These are phyloP conservation scores for Heteronetta atricapilla DNA, from an alignment of 2,113 vertebrate species.

Conservation along the genomic window DNA sequence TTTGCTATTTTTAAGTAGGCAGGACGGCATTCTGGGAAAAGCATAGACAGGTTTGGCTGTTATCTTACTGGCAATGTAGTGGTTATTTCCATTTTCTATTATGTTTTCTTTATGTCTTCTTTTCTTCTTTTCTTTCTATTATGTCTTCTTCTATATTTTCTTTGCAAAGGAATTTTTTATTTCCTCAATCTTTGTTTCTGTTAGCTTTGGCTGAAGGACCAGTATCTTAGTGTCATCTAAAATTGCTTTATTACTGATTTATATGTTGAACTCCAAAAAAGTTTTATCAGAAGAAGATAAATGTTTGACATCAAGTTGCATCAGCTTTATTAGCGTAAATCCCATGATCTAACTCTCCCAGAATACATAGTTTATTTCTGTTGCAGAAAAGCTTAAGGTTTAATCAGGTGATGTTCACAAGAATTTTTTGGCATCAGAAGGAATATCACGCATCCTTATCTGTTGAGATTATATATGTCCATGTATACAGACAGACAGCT, in stretches of 20 bases:
- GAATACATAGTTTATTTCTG: background rate
- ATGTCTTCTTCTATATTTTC: background rate
- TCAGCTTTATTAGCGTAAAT: slow-evolving; percentile 15
- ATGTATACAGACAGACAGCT: background rate
- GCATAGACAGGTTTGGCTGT: background rate
- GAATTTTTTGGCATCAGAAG: slow-evolving; percentile 5
- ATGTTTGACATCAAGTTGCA: background rate
- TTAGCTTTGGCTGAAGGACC: slow-evolving; percentile 10
- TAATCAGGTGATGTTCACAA: background rate
- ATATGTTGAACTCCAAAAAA: background rate
- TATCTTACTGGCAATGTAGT: background rate
- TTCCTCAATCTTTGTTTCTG: background rate
- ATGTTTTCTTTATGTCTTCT: too few species aligned
- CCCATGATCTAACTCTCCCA: background rate
- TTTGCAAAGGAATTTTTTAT: background rate
- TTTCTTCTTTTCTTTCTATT: too few species aligned
- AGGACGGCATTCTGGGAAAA: background rate
- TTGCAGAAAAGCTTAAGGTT: background rate
- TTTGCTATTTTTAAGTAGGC: background rate
- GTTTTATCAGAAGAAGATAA: background rate
- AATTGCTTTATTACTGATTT: slow-evolving; percentile 16
- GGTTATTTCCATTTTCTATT: background rate
- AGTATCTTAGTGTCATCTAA: background rate
- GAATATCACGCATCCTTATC: background rate
- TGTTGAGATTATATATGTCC: background rate